Evolutionary conservation across 92 coral and sea anemone genomes (phyloP).

Genomic region (Blastomussa wellsi): DNA sequence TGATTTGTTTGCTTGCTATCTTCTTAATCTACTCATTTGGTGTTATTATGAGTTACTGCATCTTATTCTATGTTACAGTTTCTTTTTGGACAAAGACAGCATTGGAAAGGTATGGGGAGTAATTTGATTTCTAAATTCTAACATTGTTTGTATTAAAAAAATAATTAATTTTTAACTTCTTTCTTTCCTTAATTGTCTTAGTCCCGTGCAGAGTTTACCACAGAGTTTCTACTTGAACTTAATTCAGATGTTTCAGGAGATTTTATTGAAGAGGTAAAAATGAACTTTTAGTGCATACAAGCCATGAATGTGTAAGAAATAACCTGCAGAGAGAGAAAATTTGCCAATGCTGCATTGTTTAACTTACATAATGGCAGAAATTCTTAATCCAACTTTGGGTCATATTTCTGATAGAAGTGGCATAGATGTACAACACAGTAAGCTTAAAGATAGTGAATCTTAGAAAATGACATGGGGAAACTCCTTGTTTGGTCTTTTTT

Average conservation of each 20-base stretch:
- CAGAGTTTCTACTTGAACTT: conserved; percentile 90
- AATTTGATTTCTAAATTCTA: too few relatives aligned
- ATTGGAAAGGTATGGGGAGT: conserved; percentile 81
- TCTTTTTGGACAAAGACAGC: conserved; percentile 84
- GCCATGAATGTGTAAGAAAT: neutral
- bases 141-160: too few relatives aligned
- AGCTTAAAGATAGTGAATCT: too few relatives aligned
- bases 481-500: too few relatives aligned
- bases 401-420: too few relatives aligned
- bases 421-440: too few relatives aligned
- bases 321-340: too few relatives aligned
- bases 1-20: neutral
- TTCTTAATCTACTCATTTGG: neutral
- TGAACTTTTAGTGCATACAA: neutral
- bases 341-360: too few relatives aligned
- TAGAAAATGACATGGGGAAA: too few relatives aligned
- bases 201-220: conserved; percentile 94
- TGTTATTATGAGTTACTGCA: neutral
- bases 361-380: too few relatives aligned
- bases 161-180: neutral
- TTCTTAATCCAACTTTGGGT: too few relatives aligned
- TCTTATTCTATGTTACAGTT: conserved; percentile 49
- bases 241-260: conserved; percentile 96
- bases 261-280: conserved; percentile 88
- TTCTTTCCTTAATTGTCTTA: conserved; percentile 18